Evolutionary conservation across 1,140 invertebrate species (phyloP), one percentile per base, ranked within the genome.

Genomic region (Gryon sp.): DNA sequence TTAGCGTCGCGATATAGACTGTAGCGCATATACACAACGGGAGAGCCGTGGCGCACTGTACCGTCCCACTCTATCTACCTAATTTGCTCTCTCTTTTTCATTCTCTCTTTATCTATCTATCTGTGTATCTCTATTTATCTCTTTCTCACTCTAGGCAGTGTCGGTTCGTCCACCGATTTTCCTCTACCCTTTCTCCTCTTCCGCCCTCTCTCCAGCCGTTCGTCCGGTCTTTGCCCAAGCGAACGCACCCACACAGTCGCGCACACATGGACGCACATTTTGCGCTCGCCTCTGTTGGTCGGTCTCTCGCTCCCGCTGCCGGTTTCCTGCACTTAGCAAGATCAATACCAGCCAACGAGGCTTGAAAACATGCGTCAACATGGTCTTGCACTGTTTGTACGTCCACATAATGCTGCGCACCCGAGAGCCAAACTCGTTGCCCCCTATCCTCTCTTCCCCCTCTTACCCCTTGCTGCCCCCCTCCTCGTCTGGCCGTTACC

Each of bases 281-380:
- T 40, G 46, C 26, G 69, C 52, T 48, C 45, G 52, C 26, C 28
- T 75, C 41, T 57, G 63, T 69, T 60, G 52, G 26, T 72, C 66
- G 63, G 63, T 79, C 73, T n/a, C n/a, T 76, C 63, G 36, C 77
- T 75, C 72, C 69, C 77, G 60, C 79, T 83, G 80, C 82, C 82
- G 79, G 86, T 87, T 88, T 87, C 86, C 87, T 89, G 84, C 88
- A 90, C 88, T 89, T 89, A 89, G 87, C 87, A 90, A 89, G 88
- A 89, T 90, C 88, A 90, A 90, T 89, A 90, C 88, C 86, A 87
- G 84, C 85, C 87, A 88, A 88, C 87, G 88, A 88, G 85, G 87
- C 88, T 90, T 90, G 87, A 90, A 89, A 89, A 90, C 87, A 90
- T 88, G 88, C 89, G 88, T 90, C 89, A 90, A 90, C 88, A 90